Percentiles rank a stretch among this genome's conserved stretches.
These are phyloP conservation scores for Muscina levida DNA, from an alignment of 2,888 invertebrate genomes.

Conservation along the genomic window DNA sequence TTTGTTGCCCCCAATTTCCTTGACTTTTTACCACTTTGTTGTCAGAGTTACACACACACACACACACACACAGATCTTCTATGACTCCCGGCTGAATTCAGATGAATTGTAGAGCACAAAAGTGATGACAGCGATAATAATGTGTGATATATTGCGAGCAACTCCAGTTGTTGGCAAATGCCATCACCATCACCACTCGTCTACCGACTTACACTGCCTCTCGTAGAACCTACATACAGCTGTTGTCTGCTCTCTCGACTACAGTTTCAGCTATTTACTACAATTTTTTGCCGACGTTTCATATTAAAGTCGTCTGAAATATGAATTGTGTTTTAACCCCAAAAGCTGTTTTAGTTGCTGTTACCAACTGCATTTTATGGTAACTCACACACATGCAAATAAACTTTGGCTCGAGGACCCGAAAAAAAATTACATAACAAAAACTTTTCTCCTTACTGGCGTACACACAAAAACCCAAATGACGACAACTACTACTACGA, in stretches of 20 bases:
- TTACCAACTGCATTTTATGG: neutral
- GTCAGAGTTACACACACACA: neutral
- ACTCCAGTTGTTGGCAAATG: constrained; percentile 30
- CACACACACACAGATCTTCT: neutral
- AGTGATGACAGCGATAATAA: constrained; percentile 44
- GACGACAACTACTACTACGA: too few relatives aligned
- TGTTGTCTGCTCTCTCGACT: too few relatives aligned
- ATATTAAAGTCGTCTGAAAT: too few relatives aligned
- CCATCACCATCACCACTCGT: too few relatives aligned
- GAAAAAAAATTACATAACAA: neutral
- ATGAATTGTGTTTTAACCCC: too few relatives aligned
- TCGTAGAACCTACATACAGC: too few relatives aligned
- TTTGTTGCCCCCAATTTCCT: too few relatives aligned
- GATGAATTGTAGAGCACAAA: neutral
- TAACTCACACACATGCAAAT: neutral
- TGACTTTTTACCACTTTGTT: neutral
- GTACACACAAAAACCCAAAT: neutral
- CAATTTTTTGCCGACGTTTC: too few relatives aligned
- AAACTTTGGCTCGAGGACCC: neutral
- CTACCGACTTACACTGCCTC: too few relatives aligned
- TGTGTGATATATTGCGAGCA: constrained; percentile 52
- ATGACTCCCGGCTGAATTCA: neutral
- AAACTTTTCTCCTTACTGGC: neutral
- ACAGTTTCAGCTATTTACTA: too few relatives aligned
- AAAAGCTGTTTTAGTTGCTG: too few relatives aligned